Percentiles rank a stretch among this genome's conserved stretches.
Evolutionary conservation across 2,113 vertebrate species (phyloP).

Genomic region (Actinemys pallida): DNA sequence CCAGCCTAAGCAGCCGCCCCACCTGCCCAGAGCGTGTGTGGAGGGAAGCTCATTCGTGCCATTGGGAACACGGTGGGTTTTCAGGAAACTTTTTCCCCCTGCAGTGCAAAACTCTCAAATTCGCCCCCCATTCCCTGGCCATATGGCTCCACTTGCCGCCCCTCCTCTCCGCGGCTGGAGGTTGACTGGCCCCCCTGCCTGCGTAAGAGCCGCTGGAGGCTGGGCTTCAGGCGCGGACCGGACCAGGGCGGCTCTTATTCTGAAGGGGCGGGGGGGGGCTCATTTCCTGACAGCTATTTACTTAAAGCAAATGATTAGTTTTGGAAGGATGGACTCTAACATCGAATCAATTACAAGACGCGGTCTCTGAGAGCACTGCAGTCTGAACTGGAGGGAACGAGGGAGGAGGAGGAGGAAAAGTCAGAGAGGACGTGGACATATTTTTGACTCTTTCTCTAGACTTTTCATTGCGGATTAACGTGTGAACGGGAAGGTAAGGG

Average conservation of each 20-base stretch:
- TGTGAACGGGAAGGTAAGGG: slow-evolving; percentile 78
- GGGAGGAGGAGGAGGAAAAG: slow-evolving; percentile 78
- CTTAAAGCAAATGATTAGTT: slow-evolving; percentile 94
- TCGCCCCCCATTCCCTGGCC: slow-evolving; percentile 61
- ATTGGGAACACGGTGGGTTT: slow-evolving; percentile 61
- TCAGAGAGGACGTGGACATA: slow-evolving; percentile 79
- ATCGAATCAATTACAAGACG: slow-evolving; percentile 95
- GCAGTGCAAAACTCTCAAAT: slow-evolving; percentile 6
- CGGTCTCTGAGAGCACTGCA: slow-evolving; percentile 84
- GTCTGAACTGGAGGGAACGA: slow-evolving; percentile 77
- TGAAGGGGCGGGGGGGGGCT: slow-evolving; percentile 82
- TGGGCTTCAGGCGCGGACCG: slow-evolving; percentile 52
- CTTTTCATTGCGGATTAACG: slow-evolving; percentile 74
- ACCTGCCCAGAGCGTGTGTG: neutral
- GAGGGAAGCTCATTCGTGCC: slow-evolving; percentile 60
- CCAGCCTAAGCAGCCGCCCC: neutral
- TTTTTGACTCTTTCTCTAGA: slow-evolving; percentile 78
- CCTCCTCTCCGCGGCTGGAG: slow-evolving; percentile 62
- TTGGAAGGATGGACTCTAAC: slow-evolving; percentile 93
- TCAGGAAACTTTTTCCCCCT: slow-evolving; percentile 47
- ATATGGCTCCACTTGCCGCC: slow-evolving; percentile 77
- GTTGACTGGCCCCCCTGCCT: slow-evolving; percentile 74
- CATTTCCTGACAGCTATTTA: slow-evolving; percentile 98
- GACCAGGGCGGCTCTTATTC: slow-evolving; percentile 85
- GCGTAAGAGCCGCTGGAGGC: slow-evolving; percentile 78